Base-by-base conservation (phyloP, 1,140 invertebrate genomes). In the Drosophila baimaii region DNA sequence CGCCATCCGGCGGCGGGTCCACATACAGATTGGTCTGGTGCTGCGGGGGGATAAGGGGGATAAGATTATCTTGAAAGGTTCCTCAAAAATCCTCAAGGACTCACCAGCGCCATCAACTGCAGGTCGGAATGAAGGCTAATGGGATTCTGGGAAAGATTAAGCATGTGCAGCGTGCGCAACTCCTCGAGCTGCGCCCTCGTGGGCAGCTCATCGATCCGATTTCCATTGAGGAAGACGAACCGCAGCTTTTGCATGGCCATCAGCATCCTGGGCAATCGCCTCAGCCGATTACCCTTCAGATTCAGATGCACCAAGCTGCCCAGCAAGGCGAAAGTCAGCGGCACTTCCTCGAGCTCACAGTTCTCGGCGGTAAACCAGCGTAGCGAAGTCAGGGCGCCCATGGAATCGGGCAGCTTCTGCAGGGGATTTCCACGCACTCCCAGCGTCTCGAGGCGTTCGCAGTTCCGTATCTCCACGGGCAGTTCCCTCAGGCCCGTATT, bases 361-460 rank as follows among this genome's bases (percentile, higher is more conserved):
- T 93, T 92, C 73, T 95, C 94, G 62, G 94, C 90, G 2, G 94
- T 95, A 7, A 95, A 71, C 94, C 94, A 95, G 92, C 93, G 93
- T 51, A 95, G 83, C 44, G 93, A 93, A 10, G 88, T 64, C 56
- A 95, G 86, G 17, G 91, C 91, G 27, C 93, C 93, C 71, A 95
- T 92, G 57, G 92, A 92, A 44, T 92, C 91, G 8, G 94, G 94
- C 75, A 95, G 90, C 23, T 85, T 89, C 65, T 85, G 92, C 2
- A 95, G 82, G 64, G 93, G 91, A 93, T 95, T 95, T n/a, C 93
- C 93, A 37, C 94, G 91, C 7, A 94, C 93, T 13, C 94, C 94
- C 69, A 95, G 93, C 1, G 94, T 95, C 90, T 98, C 96, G 17
- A 98, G 92, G 79, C 95, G 95, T 44, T 93, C 93, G 63, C 97